Conservation (phyloP, 2,113 vertebrate genomes). For the Stercorarius parasiticus region DNA sequence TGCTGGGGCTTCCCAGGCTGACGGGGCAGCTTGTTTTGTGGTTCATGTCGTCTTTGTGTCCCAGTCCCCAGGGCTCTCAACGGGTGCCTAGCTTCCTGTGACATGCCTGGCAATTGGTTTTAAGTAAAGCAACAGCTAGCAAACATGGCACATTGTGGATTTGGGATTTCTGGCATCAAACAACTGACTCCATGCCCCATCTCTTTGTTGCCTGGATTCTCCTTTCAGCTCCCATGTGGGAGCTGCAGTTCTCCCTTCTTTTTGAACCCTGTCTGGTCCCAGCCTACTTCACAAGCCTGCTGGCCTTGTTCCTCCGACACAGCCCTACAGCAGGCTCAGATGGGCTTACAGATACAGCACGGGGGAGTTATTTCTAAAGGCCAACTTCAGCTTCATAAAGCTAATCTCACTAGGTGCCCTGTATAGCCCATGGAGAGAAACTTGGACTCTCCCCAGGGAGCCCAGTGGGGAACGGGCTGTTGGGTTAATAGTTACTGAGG, state of each 20-base stretch:
- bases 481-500: not conserved
- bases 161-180: not conserved
- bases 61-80: not conserved
- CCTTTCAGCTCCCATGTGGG: not conserved
- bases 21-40: not conserved
- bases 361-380: not conserved
- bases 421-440: not conserved
- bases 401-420: not conserved
- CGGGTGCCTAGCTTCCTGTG: not conserved
- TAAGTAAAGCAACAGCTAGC: not conserved
- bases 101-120: not conserved
- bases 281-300: not conserved
- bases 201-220: not conserved
- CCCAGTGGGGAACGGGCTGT: accelerated
- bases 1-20: not conserved
- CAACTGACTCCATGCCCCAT: not conserved
- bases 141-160: not conserved
- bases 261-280: not conserved
- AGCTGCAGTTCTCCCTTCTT: not conserved
- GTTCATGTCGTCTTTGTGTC: not conserved
- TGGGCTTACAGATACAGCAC: not conserved
- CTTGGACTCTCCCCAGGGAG: not conserved
- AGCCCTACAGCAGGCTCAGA: not conserved
- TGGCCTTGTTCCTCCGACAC: not conserved
- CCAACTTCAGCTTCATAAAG: not conserved